Base-by-base conservation (phyloP, 2,113 vertebrate genomes). In the Hypomesus transpacificus region DNA sequence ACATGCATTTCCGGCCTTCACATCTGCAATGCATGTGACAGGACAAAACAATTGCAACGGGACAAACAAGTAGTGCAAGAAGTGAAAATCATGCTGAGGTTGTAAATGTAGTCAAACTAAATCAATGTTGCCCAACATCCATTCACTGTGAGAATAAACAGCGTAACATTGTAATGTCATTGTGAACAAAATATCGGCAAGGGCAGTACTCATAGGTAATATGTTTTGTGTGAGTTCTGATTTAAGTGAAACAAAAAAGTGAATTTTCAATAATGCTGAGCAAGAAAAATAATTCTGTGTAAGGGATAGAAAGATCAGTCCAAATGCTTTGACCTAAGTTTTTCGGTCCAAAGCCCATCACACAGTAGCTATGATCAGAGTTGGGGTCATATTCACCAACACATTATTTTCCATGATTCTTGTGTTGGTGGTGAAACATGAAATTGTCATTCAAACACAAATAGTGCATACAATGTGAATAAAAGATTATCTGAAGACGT, bases 91-190 rank as follows among this genome's bases (percentile, higher is more conserved):
- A 90, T 90, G 81, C 93, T 94, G 50, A 6, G 31, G 31, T 34
- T 34, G 31, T 34, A 7, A 34, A 34, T 34, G 31, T 34, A 34
- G 31, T 34, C 5, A 34, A 34, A 88, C 0, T 34, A 4, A 34
- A 34, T 89, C 0, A 28, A 59, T 14, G 18, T 63, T 78, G 56
- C 92, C 93, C 17, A 88, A 90, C 59, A 90, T 59, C 91, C 88
- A 80, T 0, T 91, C 85, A 68, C 82, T 84, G 65, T 70, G 24
- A 20, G 82, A 71, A 0, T 89, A 70, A 4, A 85, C 77, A 61
- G 84, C 85, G 91, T 91, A 94, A n/a, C 94, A 91, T 46, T 91
- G 91, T 61, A 94, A 86, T 0, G 90, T 93, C 11, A 84, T 34
- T 1, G 88, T 84, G 60, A 94, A 89, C 26, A 90, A 66, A 21